A percentile compares a stretch with the other conserved stretches of the same genome.
phyloP scores from a whole-genome alignment of 2,113 vertebrate species.

The Arizona elegans region DNA sequence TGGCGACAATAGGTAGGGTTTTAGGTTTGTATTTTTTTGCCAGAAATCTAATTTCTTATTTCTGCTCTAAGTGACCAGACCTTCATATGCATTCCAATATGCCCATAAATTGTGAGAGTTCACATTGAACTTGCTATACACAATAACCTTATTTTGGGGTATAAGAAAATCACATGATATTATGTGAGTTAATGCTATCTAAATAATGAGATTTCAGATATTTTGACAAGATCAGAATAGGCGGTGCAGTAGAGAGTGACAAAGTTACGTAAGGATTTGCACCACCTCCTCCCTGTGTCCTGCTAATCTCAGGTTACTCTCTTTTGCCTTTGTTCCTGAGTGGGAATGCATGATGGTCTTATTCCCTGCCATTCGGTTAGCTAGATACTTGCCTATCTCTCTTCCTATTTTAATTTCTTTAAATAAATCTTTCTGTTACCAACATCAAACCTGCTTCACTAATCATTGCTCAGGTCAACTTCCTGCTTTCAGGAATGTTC shows the following conservation, averaged over 20 bases:
- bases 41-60: background rate
- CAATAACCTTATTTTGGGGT: background rate
- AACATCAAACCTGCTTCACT: background rate
- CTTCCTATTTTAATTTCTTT: background rate
- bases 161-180: background rate
- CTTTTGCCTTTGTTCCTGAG: background rate
- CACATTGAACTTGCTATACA: background rate
- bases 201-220: background rate
- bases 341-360: background rate
- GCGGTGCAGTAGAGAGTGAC: background rate
- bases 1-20: background rate
- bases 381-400: background rate
- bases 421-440: background rate
- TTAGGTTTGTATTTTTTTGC: background rate
- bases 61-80: background rate
- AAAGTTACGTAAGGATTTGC: background rate
- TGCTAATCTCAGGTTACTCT: background rate
- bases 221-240: background rate
- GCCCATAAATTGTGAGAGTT: background rate
- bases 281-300: background rate
- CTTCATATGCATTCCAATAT: background rate
- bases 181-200: background rate
- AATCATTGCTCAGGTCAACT: background rate
- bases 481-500: background rate
- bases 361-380: background rate